These are phyloP conservation scores for Anolis sagrei DNA, from an alignment of 2,113 vertebrate genomes.

Conservation along the genomic window DNA sequence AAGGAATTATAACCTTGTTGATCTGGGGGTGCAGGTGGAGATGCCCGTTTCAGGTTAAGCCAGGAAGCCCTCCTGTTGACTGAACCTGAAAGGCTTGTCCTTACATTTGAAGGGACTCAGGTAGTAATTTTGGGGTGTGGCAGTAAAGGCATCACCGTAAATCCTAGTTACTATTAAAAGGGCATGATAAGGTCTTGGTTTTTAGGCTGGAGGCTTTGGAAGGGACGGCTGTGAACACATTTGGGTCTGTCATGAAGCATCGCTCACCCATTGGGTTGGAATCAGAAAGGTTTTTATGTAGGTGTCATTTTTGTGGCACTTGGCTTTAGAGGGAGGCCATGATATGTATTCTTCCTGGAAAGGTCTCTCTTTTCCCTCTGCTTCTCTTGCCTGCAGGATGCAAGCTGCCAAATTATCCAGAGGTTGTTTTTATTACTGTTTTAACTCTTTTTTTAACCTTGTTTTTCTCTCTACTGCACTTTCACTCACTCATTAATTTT, in stretches of 20 bases:
- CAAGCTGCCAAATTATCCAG: constrained; percentile 70
- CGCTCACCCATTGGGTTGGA: not conserved
- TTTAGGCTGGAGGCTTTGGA: not conserved
- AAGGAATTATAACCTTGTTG: not conserved
- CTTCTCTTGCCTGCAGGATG: constrained; percentile 58
- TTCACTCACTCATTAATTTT: constrained; percentile 87
- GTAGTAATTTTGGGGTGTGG: constrained; percentile 28
- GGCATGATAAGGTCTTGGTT: no score
- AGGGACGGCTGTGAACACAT: not conserved
- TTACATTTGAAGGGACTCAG: not conserved
- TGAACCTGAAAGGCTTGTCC: not conserved
- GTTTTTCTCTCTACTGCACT: constrained; percentile 82
- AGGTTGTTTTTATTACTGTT: constrained; percentile 80
- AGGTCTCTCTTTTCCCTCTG: not conserved
- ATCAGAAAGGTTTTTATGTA: not conserved
- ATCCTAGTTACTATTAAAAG: not conserved
- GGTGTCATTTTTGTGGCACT: fast-evolving
- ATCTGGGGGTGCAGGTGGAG: not conserved
- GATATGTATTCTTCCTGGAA: fast-evolving
- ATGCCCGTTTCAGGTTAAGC: not conserved
- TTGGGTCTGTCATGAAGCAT: not conserved
- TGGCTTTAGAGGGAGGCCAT: not conserved
- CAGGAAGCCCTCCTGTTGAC: not conserved
- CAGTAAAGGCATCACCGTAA: not conserved
- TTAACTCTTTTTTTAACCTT: constrained; percentile 84